Evolutionary conservation across 2,797 vertebrate genomes (phyloP).

Genomic region (Tympanoctomys barrerae): DNA sequence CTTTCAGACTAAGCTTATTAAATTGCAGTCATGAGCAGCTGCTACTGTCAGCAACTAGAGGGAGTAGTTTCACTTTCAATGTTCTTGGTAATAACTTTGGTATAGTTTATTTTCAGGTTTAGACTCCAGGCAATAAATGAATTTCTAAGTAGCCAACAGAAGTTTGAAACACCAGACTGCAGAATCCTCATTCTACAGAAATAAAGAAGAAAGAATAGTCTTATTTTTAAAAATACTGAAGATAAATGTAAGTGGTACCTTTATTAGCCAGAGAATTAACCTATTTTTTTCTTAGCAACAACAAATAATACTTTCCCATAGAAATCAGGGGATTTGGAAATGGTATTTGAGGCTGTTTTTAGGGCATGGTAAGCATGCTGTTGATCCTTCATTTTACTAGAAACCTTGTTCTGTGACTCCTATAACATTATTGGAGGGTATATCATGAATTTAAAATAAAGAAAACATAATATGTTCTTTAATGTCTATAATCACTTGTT

Average conservation of each 20-base stretch:
- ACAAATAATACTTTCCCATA: not conserved
- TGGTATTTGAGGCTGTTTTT: not conserved
- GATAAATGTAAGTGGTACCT: not conserved
- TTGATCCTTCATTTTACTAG: not conserved
- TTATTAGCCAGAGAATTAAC: not conserved
- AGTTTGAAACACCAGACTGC: not conserved
- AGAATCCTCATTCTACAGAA: not conserved
- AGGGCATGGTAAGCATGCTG: not conserved
- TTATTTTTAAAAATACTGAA: not conserved
- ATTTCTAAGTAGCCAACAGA: not conserved
- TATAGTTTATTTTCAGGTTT: not conserved
- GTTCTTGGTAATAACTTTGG: not conserved
- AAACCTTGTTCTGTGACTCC: not conserved
- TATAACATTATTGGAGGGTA: not conserved
- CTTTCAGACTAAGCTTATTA: not conserved
- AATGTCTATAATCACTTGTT: not conserved
- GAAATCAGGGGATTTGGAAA: not conserved
- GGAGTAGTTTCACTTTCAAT: not conserved
- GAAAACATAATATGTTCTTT: not conserved
- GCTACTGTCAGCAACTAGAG: not conserved
- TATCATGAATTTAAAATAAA: not conserved
- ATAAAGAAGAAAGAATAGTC: not conserved
- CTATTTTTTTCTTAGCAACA: not conserved
- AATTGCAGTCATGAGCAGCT: not conserved
- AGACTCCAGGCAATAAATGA: not conserved